Base-by-base conservation (phyloP, 2,797 vertebrate species). In the Smutsia temminckii region DNA sequence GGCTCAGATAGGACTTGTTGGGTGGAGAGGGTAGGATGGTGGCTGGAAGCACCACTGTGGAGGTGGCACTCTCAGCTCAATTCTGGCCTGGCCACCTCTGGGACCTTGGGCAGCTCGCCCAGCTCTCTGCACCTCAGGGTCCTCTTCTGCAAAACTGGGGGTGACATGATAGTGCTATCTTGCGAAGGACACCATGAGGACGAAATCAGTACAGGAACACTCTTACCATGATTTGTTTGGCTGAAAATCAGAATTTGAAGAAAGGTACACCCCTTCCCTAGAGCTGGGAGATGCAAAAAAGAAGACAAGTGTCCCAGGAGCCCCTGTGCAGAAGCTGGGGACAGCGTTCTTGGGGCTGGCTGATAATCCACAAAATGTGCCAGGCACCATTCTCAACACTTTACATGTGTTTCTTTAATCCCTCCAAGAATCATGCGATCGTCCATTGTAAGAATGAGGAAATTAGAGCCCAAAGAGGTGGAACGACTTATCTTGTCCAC, bases 111-210 rank as follows among this genome's bases (percentile, higher is more conserved):
- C 12, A 37, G 53, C 75, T 83, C 20, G 2, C 46, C 63, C 32
- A 6, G 29, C n/a, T n/a, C 37, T 37, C 75, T 55, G n/a, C 34
- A 53, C 37, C 75, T 57, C 21, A 17, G 34, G 17, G 8, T n/a
- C 8, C 61, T 25, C 25, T 12, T 40, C 66, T 75, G n/a, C 63
- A 80, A 17, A 75, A 59, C 46, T 4, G 59, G 25, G 63, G 27
- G 1, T 27, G 16, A 21, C 2, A 16, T 3, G 21, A 74, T 0
- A 4, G 59, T 5, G 1, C 40, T 5, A 2, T 46, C 68, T 7
- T 42, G 40, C n/a, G 27, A 40, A n/a, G 10, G 11, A 14, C 29
- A 49, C 49, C 0, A 0, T 59, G 25, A n/a, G 32, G 59, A 74
- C 8, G 78, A 51, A 34, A 32, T 83, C 32, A n/a, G 34, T 2